Conservation (phyloP, 2,888 invertebrate genomes). For the Melanostoma scalare region DNA sequence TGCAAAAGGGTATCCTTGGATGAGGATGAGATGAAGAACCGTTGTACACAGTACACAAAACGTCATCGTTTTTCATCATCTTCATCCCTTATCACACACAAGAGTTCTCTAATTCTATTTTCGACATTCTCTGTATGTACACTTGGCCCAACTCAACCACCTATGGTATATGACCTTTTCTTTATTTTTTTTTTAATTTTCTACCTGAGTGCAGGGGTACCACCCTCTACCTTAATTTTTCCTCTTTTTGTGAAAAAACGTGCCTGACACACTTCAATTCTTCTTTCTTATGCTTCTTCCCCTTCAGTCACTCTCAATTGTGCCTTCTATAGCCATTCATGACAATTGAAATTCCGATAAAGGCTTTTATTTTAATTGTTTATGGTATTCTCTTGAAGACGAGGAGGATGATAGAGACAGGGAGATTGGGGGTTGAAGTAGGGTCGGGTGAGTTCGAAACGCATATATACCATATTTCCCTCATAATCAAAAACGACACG, state of each 20-base stretch:
- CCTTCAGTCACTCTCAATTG: conserved; percentile 13
- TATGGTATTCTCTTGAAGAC: conserved; percentile 53
- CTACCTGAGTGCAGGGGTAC: conserved; percentile 1
- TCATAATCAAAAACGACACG: conserved; percentile 18
- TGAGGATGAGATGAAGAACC: neutral
- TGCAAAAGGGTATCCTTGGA: conserved; percentile 37
- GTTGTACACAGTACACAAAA: conserved; percentile 9
- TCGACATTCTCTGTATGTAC: conserved; percentile 8
- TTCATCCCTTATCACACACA: conserved; percentile 33
- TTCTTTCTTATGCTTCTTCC: neutral
- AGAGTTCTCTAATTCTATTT: conserved; percentile 11
- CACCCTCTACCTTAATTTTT: neutral
- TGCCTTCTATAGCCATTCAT: conserved; percentile 45
- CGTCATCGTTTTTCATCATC: conserved; percentile 35
- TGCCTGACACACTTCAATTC: conserved; percentile 73
- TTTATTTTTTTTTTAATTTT: conserved; percentile 33
- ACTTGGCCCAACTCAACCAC: conserved; percentile 4
- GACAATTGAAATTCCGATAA: conserved; percentile 73
- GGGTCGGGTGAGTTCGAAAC: conserved; percentile 17
- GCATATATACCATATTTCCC: neutral
- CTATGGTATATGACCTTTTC: conserved; percentile 51
- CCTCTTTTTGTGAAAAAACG: conserved; percentile 44
- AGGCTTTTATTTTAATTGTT: conserved; percentile 73
- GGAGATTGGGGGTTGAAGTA: neutral
- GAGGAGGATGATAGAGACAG: neutral